Conservation (phyloP, 2,113 vertebrate species). For the Zingel zingel region DNA sequence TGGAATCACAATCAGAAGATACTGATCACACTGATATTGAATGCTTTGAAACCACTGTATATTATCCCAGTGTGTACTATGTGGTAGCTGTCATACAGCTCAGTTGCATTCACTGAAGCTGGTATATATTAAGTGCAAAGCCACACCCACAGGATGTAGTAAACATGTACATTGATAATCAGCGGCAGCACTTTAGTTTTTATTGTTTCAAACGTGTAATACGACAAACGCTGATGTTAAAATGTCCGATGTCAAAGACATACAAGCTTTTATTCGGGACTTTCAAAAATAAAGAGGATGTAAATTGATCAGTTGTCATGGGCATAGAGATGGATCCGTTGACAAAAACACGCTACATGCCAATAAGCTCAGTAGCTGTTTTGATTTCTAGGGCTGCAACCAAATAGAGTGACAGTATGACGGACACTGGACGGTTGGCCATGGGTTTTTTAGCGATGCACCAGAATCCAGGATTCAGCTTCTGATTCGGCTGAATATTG, state of each 20-base stretch:
- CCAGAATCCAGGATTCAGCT: no score
- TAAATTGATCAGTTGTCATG: neutral
- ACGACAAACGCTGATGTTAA: neutral
- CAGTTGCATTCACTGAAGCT: neutral
- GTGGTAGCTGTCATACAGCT: no score
- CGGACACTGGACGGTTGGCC: no score
- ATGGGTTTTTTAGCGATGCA: no score
- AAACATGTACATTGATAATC: neutral
- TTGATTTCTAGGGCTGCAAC: no score
- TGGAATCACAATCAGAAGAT: neutral
- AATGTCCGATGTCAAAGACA: neutral
- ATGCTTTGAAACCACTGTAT: neutral
- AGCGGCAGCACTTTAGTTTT: neutral
- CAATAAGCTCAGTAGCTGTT: no score
- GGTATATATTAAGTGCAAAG: neutral
- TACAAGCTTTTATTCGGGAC: neutral
- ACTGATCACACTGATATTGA: neutral
- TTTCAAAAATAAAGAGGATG: neutral
- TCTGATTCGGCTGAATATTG: no score
- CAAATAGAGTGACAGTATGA: no score
- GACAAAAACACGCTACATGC: neutral
- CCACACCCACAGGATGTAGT: neutral
- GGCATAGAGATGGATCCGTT: neutral
- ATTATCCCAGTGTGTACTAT: neutral
- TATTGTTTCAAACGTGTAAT: no score